These are phyloP conservation scores for Hydractinia echinata DNA, from an alignment of 30 jellyfish, hydroid and myxozoan species.

Conservation along the genomic window DNA sequence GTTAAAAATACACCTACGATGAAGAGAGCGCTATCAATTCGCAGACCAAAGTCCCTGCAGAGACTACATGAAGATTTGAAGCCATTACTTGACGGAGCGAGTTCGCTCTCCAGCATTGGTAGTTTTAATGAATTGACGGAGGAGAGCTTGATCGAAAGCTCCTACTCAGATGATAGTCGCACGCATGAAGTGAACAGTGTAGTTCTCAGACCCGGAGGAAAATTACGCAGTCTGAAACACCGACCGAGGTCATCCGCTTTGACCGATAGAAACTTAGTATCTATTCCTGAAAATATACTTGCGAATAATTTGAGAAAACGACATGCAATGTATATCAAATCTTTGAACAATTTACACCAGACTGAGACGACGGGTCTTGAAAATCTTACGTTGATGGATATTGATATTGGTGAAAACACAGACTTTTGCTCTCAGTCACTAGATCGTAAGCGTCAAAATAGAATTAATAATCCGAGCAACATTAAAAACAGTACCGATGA, in stretches of 20 bases:
- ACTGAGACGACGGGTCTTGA: background rate
- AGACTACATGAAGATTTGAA: background rate
- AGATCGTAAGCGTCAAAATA: background rate
- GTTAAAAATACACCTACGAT: conserved; percentile 6
- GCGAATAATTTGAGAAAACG: conserved; percentile 8
- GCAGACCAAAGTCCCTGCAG: conserved; percentile 10
- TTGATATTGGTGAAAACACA: background rate
- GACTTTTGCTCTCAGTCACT: background rate
- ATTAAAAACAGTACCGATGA: background rate
- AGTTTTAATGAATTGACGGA: conserved; percentile 13
- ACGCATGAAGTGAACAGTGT: background rate
- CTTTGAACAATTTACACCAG: background rate
- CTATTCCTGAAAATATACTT: conserved; percentile 16
- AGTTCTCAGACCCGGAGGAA: conserved; percentile 7
- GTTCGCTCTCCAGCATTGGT: conserved; percentile 14
- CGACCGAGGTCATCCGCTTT: background rate
- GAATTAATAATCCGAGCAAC: background rate
- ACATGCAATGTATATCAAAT: background rate
- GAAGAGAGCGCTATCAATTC: conserved; percentile 10
- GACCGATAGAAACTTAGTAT: background rate
- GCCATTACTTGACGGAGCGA: conserved; percentile 12
- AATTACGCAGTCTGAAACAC: background rate
- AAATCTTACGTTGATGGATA: conserved; percentile 2
- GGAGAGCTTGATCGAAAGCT: conserved; percentile 6
- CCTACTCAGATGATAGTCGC: conserved; percentile 3